Conservation (phyloP, 2,888 invertebrate species). For the Idaea dimidiata region DNA sequence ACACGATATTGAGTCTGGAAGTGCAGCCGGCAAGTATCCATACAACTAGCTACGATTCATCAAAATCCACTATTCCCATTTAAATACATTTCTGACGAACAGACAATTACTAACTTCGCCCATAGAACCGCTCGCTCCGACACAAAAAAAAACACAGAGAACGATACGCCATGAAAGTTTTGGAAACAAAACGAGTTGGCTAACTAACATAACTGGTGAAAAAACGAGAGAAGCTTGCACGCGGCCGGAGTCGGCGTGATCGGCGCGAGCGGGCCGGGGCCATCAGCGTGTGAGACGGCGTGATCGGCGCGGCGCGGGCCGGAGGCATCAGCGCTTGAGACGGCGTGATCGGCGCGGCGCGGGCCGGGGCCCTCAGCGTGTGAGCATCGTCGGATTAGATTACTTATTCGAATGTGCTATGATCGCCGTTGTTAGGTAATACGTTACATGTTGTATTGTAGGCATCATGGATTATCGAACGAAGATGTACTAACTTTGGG, state of each 20-base stretch:
- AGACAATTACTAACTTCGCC: slow-evolving; percentile 31
- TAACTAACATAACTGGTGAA: slow-evolving; percentile 41
- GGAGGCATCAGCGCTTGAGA: too few species aligned
- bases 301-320: slow-evolving; percentile 21
- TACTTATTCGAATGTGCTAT: too few species aligned
- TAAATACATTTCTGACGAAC: slow-evolving; percentile 15
- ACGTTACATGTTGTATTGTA: too few species aligned
- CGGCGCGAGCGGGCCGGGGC: too few species aligned
- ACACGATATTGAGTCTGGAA: too few species aligned
- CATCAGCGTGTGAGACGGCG: neutral
- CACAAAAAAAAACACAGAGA: slow-evolving; percentile 25
- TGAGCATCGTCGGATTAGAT: too few species aligned
- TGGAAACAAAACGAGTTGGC: slow-evolving; percentile 40
- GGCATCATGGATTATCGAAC: too few species aligned
- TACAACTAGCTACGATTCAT: neutral
- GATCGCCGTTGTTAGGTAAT: too few species aligned
- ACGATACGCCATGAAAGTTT: slow-evolving; percentile 33
- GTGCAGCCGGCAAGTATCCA: neutral
- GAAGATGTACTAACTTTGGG: too few species aligned
- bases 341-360: slow-evolving; percentile 25
- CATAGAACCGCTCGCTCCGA: slow-evolving; percentile 13
- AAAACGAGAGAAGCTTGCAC: slow-evolving; percentile 13
- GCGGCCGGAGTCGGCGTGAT: too few species aligned
- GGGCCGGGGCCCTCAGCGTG: neutral
- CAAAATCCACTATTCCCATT: neutral